Conservation (phyloP, 2,797 vertebrate genomes). For the Acomys russatus region DNA sequence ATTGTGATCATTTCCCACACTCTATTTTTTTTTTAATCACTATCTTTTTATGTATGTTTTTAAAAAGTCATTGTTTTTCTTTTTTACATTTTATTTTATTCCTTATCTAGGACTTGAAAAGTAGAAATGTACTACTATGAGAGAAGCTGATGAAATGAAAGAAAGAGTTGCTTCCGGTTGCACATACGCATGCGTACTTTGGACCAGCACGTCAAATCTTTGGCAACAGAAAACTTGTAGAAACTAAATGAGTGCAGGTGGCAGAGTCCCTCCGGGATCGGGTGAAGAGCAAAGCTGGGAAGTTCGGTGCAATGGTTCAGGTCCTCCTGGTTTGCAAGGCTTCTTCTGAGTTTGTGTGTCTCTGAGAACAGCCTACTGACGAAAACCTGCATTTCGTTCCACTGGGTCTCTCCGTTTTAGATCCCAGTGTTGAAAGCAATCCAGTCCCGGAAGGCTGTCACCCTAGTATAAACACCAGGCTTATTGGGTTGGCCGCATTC, state of each 20-base stretch:
- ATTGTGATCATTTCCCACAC: constrained; percentile 1
- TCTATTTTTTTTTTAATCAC: background rate
- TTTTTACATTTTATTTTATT: constrained; percentile 49
- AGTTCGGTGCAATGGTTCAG: background rate
- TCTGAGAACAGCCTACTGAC: background rate
- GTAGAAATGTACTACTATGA: constrained; percentile 1
- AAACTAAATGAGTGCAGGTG: constrained; percentile 11
- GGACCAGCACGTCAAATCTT: constrained; percentile 34
- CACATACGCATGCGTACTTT: background rate
- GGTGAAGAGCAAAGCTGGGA: background rate
- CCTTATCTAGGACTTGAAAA: background rate
- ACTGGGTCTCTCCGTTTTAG: constrained; percentile 75
- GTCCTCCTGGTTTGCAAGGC: background rate
- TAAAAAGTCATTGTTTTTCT: background rate
- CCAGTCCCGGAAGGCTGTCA: constrained; percentile 89
- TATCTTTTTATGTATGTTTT: background rate
- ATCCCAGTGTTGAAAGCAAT: constrained; percentile 87
- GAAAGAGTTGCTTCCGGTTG: background rate
- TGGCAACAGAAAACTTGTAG: constrained; percentile 17
- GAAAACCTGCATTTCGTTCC: background rate
- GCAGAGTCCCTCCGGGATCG: background rate
- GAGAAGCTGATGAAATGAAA: constrained; percentile 45
- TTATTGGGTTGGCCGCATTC: constrained; percentile 89
- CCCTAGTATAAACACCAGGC: constrained; percentile 89
- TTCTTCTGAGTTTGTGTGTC: constrained; percentile 7